These are phyloP conservation scores for Aphelocoma californica DNA, from an alignment of 2,797 vertebrate genomes.

Conservation along the genomic window DNA sequence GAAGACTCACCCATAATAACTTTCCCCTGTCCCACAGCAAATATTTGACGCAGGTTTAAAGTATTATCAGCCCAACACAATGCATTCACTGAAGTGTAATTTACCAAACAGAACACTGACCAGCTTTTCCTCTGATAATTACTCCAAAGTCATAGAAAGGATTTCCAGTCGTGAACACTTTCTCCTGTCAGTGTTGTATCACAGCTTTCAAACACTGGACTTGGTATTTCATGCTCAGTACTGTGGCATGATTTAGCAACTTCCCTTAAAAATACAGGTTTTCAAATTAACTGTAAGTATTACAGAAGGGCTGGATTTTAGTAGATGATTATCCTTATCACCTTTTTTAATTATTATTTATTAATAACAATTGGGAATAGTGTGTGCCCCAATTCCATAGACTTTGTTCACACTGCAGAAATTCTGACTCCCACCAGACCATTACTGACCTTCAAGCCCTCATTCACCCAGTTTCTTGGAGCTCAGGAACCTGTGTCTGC, in stretches of 20 bases:
- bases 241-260: background rate
- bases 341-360: background rate
- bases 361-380: background rate
- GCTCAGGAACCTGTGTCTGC: background rate
- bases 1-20: background rate
- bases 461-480: background rate
- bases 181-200: accelerated
- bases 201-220: background rate
- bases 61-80: background rate
- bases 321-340: background rate
- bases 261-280: background rate
- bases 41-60: background rate
- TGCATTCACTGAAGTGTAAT: background rate
- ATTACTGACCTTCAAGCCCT: background rate
- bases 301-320: background rate
- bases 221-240: background rate
- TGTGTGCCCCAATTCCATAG: background rate
- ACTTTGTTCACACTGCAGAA: background rate
- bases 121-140: background rate
- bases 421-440: background rate
- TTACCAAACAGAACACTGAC: background rate
- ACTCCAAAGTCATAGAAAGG: background rate
- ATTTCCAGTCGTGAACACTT: background rate
- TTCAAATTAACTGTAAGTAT: background rate
- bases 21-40: background rate